A percentile compares a stretch with the other conserved stretches of the same genome.
phyloP scores from a whole-genome alignment of 2,113 vertebrate species.

The Corvus moneduloides region DNA sequence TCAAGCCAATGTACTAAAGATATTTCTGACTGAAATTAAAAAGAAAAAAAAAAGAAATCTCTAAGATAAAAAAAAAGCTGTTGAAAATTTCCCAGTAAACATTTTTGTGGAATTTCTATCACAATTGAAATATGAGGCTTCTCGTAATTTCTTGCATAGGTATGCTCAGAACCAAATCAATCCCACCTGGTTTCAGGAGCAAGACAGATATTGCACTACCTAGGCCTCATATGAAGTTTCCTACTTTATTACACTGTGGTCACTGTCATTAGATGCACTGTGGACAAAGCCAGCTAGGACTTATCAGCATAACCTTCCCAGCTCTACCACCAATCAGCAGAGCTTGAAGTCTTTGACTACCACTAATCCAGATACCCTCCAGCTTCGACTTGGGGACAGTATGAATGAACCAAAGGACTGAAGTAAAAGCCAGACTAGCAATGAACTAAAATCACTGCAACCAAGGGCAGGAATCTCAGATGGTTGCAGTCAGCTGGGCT shows the following conservation, averaged over 20 bases:
- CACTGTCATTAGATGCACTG: not conserved
- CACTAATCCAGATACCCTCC: not conserved
- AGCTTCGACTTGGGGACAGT: not conserved
- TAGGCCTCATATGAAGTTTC: not conserved
- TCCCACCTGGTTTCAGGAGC: not conserved
- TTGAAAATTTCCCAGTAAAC: not conserved
- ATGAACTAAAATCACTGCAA: not conserved
- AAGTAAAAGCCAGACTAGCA: not conserved
- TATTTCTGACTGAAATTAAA: not conserved
- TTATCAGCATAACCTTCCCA: not conserved
- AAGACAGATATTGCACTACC: not conserved
- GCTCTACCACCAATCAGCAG: not conserved
- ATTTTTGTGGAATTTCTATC: not conserved
- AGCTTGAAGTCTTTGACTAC: not conserved
- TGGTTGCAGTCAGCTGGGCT: not conserved
- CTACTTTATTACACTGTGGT: not conserved
- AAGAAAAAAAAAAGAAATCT: not conserved
- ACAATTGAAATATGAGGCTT: not conserved
- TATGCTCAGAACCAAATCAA: not conserved
- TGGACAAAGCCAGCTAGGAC: not conserved
- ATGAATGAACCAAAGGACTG: not conserved
- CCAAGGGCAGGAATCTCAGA: not conserved
- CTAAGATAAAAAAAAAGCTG: accelerated
- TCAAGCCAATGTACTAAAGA: not conserved
- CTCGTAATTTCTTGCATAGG: not conserved